phyloP scores from a whole-genome alignment of 92 coral and sea anemone genomes.

The Scolanthus callimorphus region DNA sequence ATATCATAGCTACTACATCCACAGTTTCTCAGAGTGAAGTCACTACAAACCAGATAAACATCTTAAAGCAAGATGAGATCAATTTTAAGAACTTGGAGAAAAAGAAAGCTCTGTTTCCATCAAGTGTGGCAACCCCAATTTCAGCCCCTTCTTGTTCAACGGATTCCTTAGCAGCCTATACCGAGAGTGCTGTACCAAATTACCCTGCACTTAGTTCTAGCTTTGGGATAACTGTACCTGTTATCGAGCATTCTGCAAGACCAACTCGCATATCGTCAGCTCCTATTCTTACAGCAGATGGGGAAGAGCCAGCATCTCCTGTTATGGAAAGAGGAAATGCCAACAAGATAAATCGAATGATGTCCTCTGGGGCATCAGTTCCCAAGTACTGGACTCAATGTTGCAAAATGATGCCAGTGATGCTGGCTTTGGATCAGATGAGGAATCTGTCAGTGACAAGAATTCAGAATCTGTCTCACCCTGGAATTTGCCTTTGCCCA shows the following conservation, averaged over 20 bases:
- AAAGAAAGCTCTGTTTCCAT: neutral
- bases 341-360: neutral
- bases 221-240: too few relatives aligned
- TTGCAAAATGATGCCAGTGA: neutral
- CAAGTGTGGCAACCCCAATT: too few relatives aligned
- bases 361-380: constrained; percentile 14
- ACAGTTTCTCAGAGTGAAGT: constrained; percentile 38
- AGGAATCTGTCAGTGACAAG: constrained; percentile 13
- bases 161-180: too few relatives aligned
- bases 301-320: too few relatives aligned
- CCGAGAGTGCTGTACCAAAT: too few relatives aligned
- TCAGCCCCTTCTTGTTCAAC: too few relatives aligned
- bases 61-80: constrained; percentile 33
- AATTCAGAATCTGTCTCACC: neutral
- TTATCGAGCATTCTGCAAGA: too few relatives aligned
- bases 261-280: too few relatives aligned
- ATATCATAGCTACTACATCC: constrained; percentile 30
- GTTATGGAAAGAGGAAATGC: neutral
- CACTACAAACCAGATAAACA: constrained; percentile 31
- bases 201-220: too few relatives aligned
- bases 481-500: constrained; percentile 4
- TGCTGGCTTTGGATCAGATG: constrained; percentile 19
- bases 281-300: too few relatives aligned
- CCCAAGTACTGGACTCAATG: constrained; percentile 1
- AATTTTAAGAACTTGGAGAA: constrained; percentile 14